A percentile compares a stretch with the other conserved stretches of the same genome.
These are phyloP conservation scores for Drosophila varians DNA, from an alignment of 1,140 invertebrate genomes.

Conservation along the genomic window DNA sequence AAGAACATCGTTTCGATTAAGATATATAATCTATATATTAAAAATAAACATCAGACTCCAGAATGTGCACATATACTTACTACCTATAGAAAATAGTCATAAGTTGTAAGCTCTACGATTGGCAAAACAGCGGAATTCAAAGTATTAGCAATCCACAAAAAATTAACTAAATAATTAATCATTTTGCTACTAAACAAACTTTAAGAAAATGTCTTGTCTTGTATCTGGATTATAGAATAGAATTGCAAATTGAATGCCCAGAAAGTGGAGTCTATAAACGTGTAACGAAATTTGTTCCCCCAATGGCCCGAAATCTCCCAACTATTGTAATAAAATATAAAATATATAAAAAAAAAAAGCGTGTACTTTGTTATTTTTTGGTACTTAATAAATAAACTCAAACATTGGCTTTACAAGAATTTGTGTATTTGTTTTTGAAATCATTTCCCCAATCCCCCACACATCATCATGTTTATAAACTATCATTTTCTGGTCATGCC, in stretches of 20 bases:
- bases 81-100: conserved; percentile 65
- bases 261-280: conserved; percentile 77
- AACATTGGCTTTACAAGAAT: conserved; percentile 31
- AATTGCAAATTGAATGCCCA: conserved; percentile 46
- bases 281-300: conserved; percentile 55
- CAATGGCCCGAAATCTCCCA: conserved; percentile 35
- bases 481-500: conserved; percentile 74
- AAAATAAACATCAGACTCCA: conserved; percentile 25
- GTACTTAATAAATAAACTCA: conserved; percentile 56
- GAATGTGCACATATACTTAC: conserved; percentile 53
- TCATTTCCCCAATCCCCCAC: conserved; percentile 33
- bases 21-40: conserved; percentile 43
- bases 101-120: conserved; percentile 72
- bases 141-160: conserved; percentile 64
- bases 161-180: conserved; percentile 19
- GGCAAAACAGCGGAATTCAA: conserved; percentile 57
- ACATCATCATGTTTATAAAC: conserved; percentile 71
- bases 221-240: conserved; percentile 31
- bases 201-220: conserved; percentile 1
- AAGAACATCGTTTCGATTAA: conserved; percentile 25
- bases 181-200: conserved; percentile 1
- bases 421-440: conserved; percentile 39
- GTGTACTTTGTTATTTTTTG: conserved; percentile 48
- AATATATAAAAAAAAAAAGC: conserved; percentile 61
- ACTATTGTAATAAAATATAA: conserved; percentile 57